Percentiles rank a stretch among this genome's conserved stretches.
phyloP scores from a whole-genome alignment of 2,888 invertebrate genomes.

The Apamea anceps region DNA sequence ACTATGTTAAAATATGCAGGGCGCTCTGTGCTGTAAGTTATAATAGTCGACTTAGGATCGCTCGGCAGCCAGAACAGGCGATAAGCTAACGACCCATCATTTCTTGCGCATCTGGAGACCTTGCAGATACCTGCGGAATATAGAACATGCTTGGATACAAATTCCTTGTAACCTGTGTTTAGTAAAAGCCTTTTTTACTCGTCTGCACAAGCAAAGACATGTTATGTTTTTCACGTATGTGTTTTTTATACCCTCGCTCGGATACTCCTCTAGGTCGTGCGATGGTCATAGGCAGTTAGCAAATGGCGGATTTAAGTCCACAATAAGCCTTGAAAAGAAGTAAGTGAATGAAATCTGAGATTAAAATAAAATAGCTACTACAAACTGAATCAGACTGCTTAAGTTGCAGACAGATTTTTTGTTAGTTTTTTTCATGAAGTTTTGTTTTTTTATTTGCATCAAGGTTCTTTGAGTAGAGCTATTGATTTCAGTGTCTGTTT shows the following conservation, averaged over 20 bases:
- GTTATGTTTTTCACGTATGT: background rate
- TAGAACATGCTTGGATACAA: background rate
- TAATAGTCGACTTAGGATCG: constrained; percentile 44
- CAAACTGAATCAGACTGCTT: no score
- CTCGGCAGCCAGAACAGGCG: constrained; percentile 26
- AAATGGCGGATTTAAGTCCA: background rate
- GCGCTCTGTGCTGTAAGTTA: constrained; percentile 33
- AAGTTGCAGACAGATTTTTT: no score
- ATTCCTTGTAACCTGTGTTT: constrained; percentile 4
- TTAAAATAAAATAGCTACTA: background rate
- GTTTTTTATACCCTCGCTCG: background rate
- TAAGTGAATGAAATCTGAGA: background rate
- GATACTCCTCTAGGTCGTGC: background rate
- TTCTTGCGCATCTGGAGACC: constrained; percentile 37
- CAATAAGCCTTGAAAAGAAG: background rate
- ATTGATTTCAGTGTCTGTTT: background rate
- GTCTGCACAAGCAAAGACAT: background rate
- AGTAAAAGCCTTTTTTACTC: background rate
- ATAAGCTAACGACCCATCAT: constrained; percentile 55
- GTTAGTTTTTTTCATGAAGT: no score
- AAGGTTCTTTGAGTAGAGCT: background rate
- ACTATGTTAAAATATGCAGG: constrained; percentile 47
- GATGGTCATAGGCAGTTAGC: no score
- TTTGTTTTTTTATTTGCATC: background rate
- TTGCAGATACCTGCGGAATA: constrained; percentile 24